Base-by-base conservation (phyloP, 1,140 invertebrate genomes). In the Chrysoperla carnea region DNA sequence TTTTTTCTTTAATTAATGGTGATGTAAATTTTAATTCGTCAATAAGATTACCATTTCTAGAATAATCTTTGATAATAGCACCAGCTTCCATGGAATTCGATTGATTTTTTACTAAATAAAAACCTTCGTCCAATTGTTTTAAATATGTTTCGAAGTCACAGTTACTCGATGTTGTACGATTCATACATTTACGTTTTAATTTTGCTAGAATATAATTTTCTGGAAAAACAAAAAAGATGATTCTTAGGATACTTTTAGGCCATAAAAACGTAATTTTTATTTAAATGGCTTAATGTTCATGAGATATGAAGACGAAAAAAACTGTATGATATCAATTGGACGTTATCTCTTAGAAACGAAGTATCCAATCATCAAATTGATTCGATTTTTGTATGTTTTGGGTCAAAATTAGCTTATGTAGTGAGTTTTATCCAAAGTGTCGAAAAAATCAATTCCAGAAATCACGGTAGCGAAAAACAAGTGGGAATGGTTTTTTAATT, bases 121-220 rank as follows among this genome's bases (percentile, higher is more conserved):
- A 66, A 15, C 61, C 65, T n/a, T 38, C 53, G 14, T 42, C 35
- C 28, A 63, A 58, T 46, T 73, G 63, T 43, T 58, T 53, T 15
- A 71, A 44, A 48, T 75, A 76, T 41, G 47, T 55, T 49, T 67
- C 53, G 45, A 74, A 72, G 48, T 64, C 53, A 7, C 53, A 33
- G 4, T 33, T 55, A 29, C 65, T 57, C 29, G 67, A 58, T 4
- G 59, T 58, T 48, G 66, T 68, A 35, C 66, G 64, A 44, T 65
- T 66, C 6, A 33, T 33, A 12, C 67, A 67, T 67, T 75, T 76
- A 41, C 65, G 55, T 54, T 69, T 67, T 39, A 61, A 58, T 52
- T 75, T 70, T 48, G 60, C 63, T 31, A 77, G 49, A 43, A 46
- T 47, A 41, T 61, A 66, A 46, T 63, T 62, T 56, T 69, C 73